phyloP scores from a whole-genome alignment of 2,113 vertebrate genomes.

The Colius striatus region DNA sequence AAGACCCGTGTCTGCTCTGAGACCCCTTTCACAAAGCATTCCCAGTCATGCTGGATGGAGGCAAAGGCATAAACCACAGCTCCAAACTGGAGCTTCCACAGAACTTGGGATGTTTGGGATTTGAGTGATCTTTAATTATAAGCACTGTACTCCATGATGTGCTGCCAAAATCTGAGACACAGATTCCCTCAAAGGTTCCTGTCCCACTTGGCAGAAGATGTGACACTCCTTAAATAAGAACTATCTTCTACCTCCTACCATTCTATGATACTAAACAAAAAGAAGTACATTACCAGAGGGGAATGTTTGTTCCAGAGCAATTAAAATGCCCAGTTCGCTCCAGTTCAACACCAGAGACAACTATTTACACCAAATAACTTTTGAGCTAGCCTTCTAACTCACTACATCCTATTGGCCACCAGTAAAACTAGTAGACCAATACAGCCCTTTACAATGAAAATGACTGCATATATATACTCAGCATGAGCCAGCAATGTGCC shows the following conservation, averaged over 20 bases:
- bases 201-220: neutral
- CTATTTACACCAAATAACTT: neutral
- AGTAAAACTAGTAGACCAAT: neutral
- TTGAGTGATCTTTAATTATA: slow-evolving; percentile 7
- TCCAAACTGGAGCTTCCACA: neutral
- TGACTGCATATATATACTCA: too few relatives aligned
- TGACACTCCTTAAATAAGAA: neutral
- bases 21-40: neutral
- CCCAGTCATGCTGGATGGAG: neutral
- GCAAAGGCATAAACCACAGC: neutral
- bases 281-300: too few relatives aligned
- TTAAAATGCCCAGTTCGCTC: neutral
- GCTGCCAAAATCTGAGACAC: neutral
- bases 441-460: neutral
- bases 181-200: neutral
- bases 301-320: neutral
- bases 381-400: neutral
- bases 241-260: neutral
- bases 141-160: neutral
- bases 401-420: neutral
- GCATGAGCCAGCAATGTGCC: neutral
- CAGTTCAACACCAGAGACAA: neutral
- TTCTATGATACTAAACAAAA: too few relatives aligned
- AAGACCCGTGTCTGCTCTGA: neutral
- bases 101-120: neutral